A percentile compares a stretch with the other conserved stretches of the same genome.
These are phyloP conservation scores for Clusia tigrina DNA, from an alignment of 2,888 invertebrate species.

Conservation along the genomic window DNA sequence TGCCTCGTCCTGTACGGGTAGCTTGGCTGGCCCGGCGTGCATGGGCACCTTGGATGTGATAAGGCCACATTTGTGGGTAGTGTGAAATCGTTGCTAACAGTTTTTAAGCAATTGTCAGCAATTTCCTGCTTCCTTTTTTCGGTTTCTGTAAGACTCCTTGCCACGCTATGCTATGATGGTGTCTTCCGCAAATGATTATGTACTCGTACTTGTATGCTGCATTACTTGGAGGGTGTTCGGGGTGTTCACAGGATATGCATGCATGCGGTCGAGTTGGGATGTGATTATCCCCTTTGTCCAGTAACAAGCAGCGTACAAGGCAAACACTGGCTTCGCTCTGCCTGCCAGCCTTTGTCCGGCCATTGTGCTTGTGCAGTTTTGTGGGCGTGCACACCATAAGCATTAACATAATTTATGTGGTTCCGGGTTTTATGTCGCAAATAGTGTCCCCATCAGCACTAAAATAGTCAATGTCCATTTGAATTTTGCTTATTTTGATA, in stretches of 20 bases:
- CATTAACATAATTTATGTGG: conserved; percentile 64
- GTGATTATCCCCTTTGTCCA: conserved; percentile 6
- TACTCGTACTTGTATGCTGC: background rate
- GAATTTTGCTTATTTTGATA: conserved; percentile 49
- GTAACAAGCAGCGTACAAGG: background rate
- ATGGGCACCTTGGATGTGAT: too few species aligned
- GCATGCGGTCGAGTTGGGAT: background rate
- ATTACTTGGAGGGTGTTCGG: background rate
- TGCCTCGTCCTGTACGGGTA: too few species aligned
- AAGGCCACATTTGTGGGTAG: background rate
- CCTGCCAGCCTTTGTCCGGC: background rate
- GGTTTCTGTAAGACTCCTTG: background rate
- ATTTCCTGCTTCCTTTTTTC: conserved; percentile 44
- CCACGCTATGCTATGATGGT: background rate
- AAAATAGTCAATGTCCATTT: conserved; percentile 47
- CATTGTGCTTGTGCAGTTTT: conserved; percentile 32
- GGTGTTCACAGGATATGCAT: conserved; percentile 2
- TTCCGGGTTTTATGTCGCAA: conserved; percentile 45
- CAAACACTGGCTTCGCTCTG: background rate
- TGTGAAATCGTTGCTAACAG: background rate
- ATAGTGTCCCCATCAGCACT: too few species aligned
- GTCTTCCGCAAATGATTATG: background rate
- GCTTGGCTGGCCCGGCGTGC: too few species aligned
- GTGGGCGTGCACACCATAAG: conserved; percentile 59
- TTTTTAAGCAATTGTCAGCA: conserved; percentile 60